phyloP scores from a whole-genome alignment of 2,888 invertebrate genomes.

The Cephus rjabovi region DNA sequence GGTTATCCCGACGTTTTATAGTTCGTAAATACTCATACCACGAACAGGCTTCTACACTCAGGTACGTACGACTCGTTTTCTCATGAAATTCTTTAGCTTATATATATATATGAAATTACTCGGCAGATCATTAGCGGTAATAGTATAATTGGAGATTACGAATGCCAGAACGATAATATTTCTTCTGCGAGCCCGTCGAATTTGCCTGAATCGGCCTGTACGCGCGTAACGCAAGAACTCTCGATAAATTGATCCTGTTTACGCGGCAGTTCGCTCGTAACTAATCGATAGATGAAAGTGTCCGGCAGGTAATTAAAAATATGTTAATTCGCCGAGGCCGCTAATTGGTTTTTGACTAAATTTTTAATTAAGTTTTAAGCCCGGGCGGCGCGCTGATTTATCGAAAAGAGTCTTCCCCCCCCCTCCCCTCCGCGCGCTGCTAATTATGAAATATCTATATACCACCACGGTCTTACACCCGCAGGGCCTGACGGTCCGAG shows the following conservation, averaged over 20 bases:
- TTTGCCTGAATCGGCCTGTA: not conserved
- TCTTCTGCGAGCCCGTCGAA: not conserved
- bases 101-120: not conserved
- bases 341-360: conserved; percentile 63
- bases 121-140: not conserved
- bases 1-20: not conserved
- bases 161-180: not conserved
- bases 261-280: not conserved
- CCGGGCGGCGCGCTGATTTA: conserved; percentile 57
- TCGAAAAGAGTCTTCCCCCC: conserved; percentile 31
- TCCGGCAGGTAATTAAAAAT: conserved; percentile 59
- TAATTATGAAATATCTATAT: conserved; percentile 58
- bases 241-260: not conserved
- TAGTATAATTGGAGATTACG: not conserved
- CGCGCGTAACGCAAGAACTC: not conserved
- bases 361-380: conserved; percentile 58
- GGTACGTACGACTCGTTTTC: not conserved
- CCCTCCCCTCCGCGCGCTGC: conserved; percentile 29
- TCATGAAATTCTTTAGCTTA: not conserved
- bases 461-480: not conserved
- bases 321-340: conserved; percentile 57
- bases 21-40: not conserved
- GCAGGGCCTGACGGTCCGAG: conserved; percentile 17
- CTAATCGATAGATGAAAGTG: conserved; percentile 28
- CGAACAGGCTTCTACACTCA: not conserved